Base-by-base conservation (phyloP, 2,888 invertebrate species). In the Pomacea canaliculata region DNA sequence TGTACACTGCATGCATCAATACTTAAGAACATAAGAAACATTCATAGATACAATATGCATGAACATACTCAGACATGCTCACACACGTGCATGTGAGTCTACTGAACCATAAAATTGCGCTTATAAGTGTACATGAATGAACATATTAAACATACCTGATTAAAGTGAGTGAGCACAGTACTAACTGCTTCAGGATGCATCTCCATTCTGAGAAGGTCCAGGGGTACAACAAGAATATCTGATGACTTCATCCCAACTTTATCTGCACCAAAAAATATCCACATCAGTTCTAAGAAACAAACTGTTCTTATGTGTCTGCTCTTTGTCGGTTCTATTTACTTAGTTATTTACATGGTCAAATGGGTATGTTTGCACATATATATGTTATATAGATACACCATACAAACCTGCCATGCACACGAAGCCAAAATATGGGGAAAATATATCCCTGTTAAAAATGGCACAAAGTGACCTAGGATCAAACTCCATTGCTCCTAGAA, bases 161-260 rank as follows among this genome's bases (percentile, higher is more conserved):
- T 78, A 89, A 95, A 96, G 87, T 94, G 93, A 56, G 93, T 88
- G 0, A 95, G 88, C 1, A 95, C 94, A 71, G 91, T 89, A 69
- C 93, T 91, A 51, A 95, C 93, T 49, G 93, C 91, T 48, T 91
- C 87, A 85, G 93, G 91, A 87, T 96, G 96, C 18, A 90, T 89
- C 0, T 93, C 90, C 46, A 93, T 86, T 46, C 94, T 91, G 9
- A 93, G 89, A 83, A 96, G 91, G 88, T 96, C 95, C 91, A 96
- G 92, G 1, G 93, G 93, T n/a, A 95, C 84, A 0, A 95, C 92
- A 16, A 95, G 90, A 7, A 96, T 91, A 89, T 95, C 94, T 46
- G 93, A 92, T 4, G 92, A 91, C 71, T 56, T 67, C 51, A 80
- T 48, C 46, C 65, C 60, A 46, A 60, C 48, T 7, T 69, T n/a